Percentiles rank a stretch among this genome's conserved stretches.
Conservation (phyloP, 2,113 vertebrate species). For the Laterallus jamaicensis region DNA sequence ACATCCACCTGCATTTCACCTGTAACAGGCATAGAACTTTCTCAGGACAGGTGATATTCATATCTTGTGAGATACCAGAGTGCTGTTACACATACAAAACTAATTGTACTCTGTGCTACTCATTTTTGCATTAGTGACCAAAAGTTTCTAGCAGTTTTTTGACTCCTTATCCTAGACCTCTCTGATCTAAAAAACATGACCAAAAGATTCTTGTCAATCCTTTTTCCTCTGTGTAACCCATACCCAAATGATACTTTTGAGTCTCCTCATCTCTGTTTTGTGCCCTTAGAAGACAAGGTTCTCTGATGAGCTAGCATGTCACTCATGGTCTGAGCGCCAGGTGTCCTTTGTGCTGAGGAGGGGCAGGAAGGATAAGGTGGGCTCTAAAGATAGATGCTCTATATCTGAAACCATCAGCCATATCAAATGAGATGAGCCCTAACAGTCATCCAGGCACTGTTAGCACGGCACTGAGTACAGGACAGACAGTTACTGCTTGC, state of each 20-base stretch:
- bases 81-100: background rate
- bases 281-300: background rate
- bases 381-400: background rate
- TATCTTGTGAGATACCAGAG: background rate
- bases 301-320: background rate
- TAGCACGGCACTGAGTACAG: background rate
- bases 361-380: background rate
- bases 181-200: background rate
- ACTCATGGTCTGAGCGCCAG: background rate
- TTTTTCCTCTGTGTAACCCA: background rate
- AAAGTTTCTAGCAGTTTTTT: background rate
- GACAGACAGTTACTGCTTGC: background rate
- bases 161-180: background rate
- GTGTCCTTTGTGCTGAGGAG: background rate
- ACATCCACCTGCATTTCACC: background rate
- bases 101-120: accelerated
- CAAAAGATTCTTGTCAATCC: background rate
- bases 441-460: background rate
- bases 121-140: background rate
- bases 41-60: background rate
- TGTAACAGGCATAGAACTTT: background rate
- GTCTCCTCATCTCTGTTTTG: background rate
- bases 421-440: background rate
- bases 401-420: background rate
- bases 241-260: background rate